phyloP scores from a whole-genome alignment of 2,888 invertebrate genomes.

The Synanthedon myopaeformis region DNA sequence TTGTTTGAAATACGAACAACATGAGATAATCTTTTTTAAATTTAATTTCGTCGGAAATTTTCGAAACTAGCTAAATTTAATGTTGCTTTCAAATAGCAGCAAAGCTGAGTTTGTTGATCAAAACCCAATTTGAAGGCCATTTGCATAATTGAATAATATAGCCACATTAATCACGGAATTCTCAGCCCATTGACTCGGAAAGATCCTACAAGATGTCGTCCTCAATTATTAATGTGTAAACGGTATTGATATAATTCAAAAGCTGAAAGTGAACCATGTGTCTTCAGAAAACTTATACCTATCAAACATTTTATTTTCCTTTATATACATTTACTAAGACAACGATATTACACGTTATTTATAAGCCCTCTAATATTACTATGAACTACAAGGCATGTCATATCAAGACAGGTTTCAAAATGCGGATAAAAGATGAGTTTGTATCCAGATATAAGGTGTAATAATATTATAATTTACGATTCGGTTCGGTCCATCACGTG shows the following conservation, averaged over 20 bases:
- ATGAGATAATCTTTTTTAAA: too few relatives aligned
- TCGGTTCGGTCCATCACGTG: constrained; percentile 26
- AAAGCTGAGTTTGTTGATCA: neutral
- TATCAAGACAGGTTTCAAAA: too few relatives aligned
- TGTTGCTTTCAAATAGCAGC: too few relatives aligned
- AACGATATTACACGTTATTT: too few relatives aligned
- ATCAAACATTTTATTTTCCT: too few relatives aligned
- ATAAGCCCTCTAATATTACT: too few relatives aligned
- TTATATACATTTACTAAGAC: too few relatives aligned
- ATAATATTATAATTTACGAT: constrained; percentile 38
- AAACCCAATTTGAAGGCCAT: neutral
- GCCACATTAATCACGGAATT: constrained; percentile 6
- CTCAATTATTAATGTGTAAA: constrained; percentile 5
- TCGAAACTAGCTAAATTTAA: too few relatives aligned
- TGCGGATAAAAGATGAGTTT: neutral
- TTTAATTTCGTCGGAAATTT: too few relatives aligned
- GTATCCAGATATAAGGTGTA: neutral
- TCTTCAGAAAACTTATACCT: too few relatives aligned
- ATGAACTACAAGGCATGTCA: too few relatives aligned
- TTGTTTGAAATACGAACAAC: too few relatives aligned
- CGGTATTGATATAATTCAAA: neutral
- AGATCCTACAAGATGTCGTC: constrained; percentile 6
- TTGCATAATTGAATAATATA: constrained; percentile 7
- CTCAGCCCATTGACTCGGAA: constrained; percentile 7
- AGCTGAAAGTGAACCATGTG: neutral